Conservation (phyloP, 1,140 invertebrate species). For the Nebria ingens region DNA sequence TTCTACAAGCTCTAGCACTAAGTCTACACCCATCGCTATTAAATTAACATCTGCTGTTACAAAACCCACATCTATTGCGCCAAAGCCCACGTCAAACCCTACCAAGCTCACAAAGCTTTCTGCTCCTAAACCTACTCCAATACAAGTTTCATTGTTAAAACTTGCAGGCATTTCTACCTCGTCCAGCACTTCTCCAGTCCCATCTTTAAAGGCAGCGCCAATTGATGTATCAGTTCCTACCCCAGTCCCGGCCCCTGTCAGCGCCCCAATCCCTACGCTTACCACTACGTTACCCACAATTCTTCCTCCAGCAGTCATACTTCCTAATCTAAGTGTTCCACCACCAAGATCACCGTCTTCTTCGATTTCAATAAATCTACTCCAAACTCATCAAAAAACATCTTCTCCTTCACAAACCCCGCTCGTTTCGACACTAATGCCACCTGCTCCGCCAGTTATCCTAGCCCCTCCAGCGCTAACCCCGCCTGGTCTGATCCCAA, state of each 20-base stretch:
- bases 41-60: too few relatives aligned
- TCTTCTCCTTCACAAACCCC: slow-evolving; percentile 11
- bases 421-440: slow-evolving; percentile 1
- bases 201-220: neutral
- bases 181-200: neutral
- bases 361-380: slow-evolving; percentile 33
- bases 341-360: slow-evolving; percentile 15
- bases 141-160: too few relatives aligned
- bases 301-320: neutral
- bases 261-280: too few relatives aligned
- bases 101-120: too few relatives aligned
- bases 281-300: neutral
- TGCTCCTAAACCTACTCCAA: too few relatives aligned
- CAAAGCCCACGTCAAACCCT: too few relatives aligned
- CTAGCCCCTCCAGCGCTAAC: slow-evolving; percentile 8
- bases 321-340: neutral
- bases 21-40: too few relatives aligned
- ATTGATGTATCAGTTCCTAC: neutral
- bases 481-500: slow-evolving; percentile 13
- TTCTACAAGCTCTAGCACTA: too few relatives aligned
- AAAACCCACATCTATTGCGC: too few relatives aligned
- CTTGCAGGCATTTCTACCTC: neutral
- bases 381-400: slow-evolving; percentile 17
- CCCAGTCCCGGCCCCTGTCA: too few relatives aligned
- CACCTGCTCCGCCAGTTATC: slow-evolving; percentile 9